Evolutionary conservation across 2,113 vertebrate species (phyloP).

Genomic region (Hypocryptadius cinnamomeus): DNA sequence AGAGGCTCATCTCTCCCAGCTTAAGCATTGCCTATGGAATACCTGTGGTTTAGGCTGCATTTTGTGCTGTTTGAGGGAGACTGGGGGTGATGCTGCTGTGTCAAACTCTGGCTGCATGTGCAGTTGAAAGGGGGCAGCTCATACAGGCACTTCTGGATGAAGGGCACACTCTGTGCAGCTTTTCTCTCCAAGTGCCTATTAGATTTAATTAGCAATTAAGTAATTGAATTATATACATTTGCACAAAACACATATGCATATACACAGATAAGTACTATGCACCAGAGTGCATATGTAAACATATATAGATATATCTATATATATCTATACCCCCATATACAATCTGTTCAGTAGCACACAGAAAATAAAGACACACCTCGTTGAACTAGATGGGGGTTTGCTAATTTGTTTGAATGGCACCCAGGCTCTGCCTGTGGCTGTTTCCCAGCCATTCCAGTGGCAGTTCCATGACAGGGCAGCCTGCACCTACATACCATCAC

Average conservation of each 20-base stretch:
- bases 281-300: neutral
- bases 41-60: neutral
- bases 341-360: neutral
- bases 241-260: neutral
- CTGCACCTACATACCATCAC: rapidly evolving
- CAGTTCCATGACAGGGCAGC: neutral
- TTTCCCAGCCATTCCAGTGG: neutral
- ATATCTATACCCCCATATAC: neutral
- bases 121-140: neutral
- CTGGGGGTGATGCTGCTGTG: rapidly evolving
- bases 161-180: neutral
- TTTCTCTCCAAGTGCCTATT: neutral
- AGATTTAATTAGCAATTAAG: conserved; percentile 18
- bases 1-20: neutral
- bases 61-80: neutral
- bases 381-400: neutral
- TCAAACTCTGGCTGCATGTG: neutral
- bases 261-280: neutral
- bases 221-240: neutral
- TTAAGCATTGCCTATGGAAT: neutral
- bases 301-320: neutral
- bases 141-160: neutral
- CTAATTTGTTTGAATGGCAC: neutral
- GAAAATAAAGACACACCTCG: neutral
- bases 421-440: neutral